Base-by-base conservation (phyloP, 2,797 vertebrate species). In the Margarornis squamiger region DNA sequence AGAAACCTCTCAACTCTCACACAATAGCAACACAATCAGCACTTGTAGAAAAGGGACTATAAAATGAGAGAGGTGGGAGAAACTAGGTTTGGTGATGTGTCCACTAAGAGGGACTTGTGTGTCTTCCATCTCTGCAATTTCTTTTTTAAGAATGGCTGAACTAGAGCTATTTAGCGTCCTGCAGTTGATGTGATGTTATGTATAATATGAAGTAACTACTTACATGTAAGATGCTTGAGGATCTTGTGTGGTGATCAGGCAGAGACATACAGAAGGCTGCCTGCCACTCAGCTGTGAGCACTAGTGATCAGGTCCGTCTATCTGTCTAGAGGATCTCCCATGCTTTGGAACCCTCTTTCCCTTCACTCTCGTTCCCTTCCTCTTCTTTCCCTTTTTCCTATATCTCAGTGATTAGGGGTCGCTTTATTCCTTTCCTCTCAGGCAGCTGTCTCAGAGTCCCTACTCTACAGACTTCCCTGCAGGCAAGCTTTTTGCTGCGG, bases 291-390 rank as follows among this genome's bases (percentile, higher is more conserved):
- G 49, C 63, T 72, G 10, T 43, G 12, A 73, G 46, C 7, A 20
- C 7, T 27, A 7, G 6, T 1, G 2, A 12, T 38, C 39, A 12
- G 14, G 26, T 67, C 23, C 9, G 10, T 55, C 14, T 12, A 8
- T 38, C 6, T 1, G n/a, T 57, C 57, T 38, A 55, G 30, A 68
- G 51, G 24, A 29, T n/a, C 22, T 58, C 39, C 24, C 30, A 6
- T 1, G 51, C 41, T 6, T 3, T 29, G 16, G 15, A 70, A 20
- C 52, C 52, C 30, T 54, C 19, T 30, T 54, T 51, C 7, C 38
- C 14, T 36, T 67, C 1, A 41, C 9, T 26, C 18, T 6, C 7
- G 4, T 17, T 21, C 1, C 8, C 6, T 14, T 39, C 7, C 3
- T 1, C 3, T 12, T 34, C 4, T 27, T 46, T 32, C 10, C 5